A percentile compares a stretch with the other conserved stretches of the same genome.
phyloP scores from a whole-genome alignment of 2,113 vertebrate genomes.

The Mobula birostris region DNA sequence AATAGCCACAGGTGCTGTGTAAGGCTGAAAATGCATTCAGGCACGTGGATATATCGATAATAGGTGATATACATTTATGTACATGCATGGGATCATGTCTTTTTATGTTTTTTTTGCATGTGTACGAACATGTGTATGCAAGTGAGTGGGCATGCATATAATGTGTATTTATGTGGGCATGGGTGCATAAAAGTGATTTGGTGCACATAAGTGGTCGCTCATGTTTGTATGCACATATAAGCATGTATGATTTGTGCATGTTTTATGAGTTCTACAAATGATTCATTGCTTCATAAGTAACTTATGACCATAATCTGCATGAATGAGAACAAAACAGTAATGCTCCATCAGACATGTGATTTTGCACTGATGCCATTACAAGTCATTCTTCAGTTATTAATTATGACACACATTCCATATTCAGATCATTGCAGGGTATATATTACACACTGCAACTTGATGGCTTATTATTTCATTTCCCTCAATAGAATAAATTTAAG shows the following conservation, averaged over 20 bases:
- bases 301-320: neutral
- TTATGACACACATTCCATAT: neutral
- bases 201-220: no score
- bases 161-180: no score
- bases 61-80: no score
- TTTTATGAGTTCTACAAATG: neutral
- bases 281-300: neutral
- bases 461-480: neutral
- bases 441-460: neutral
- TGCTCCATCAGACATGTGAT: neutral
- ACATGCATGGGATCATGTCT: no score
- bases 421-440: neutral
- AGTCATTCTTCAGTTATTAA: conserved; percentile 3
- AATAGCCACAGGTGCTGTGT: neutral
- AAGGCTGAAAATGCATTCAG: no score
- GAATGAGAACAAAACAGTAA: neutral
- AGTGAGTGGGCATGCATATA: no score
- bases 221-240: no score
- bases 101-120: neutral
- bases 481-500: neutral
- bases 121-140: no score
- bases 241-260: neutral
- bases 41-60: no score
- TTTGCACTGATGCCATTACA: neutral
- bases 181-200: no score